These are phyloP conservation scores for Heliothis virescens DNA, from an alignment of 1,140 invertebrate species.

Conservation along the genomic window DNA sequence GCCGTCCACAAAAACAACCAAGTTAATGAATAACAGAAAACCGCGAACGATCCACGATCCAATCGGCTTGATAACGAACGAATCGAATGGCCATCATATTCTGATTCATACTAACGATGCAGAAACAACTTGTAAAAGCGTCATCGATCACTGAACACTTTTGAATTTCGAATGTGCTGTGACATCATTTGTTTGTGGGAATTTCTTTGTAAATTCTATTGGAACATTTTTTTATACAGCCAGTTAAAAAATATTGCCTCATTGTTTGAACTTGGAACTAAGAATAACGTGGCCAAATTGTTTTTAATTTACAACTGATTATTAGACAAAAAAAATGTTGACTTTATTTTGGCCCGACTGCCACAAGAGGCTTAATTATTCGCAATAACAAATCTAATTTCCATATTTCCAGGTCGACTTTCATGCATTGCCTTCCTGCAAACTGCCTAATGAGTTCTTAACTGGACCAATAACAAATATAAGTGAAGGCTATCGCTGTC, in stretches of 20 bases:
- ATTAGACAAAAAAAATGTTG: neutral
- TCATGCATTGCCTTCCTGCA: neutral
- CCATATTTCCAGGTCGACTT: neutral
- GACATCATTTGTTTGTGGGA: too few species aligned
- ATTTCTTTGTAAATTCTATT: too few species aligned
- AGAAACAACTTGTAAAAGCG: conserved; percentile 1
- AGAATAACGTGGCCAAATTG: too few species aligned
- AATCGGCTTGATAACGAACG: conserved; percentile 35
- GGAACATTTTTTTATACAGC: too few species aligned
- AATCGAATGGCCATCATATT: conserved; percentile 30
- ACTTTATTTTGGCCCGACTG: neutral
- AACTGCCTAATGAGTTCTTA: neutral
- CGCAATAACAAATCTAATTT: neutral
- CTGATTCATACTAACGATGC: conserved; percentile 2
- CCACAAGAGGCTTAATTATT: too few species aligned
- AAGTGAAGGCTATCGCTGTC: conserved; percentile 4
- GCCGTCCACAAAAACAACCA: conserved; percentile 22
- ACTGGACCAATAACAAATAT: conserved; percentile 29
- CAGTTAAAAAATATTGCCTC: too few species aligned
- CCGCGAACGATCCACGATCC: conserved; percentile 7
- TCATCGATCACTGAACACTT: neutral
- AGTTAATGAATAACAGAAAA: conserved; percentile 45
- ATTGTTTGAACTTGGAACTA: too few species aligned
- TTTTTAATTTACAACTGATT: too few species aligned
- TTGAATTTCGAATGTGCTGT: too few species aligned